These are phyloP conservation scores for Varanus komodoensis DNA, from an alignment of 2,113 vertebrate genomes.

Conservation along the genomic window DNA sequence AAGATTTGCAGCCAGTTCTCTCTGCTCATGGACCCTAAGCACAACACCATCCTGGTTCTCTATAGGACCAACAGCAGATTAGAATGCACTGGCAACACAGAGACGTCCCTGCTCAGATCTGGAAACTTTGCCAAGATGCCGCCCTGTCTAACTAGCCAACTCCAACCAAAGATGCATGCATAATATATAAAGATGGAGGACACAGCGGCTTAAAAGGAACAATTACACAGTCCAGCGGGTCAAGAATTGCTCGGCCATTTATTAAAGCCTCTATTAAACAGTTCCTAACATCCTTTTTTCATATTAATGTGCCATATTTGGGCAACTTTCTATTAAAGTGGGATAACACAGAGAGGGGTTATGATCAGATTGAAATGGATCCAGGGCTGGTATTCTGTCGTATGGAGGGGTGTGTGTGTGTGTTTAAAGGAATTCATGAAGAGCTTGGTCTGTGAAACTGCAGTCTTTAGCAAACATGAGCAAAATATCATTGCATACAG, in stretches of 20 bases:
- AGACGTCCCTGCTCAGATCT: neutral
- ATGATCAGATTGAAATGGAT: neutral
- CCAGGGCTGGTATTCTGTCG: slow-evolving; percentile 2
- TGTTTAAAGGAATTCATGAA: neutral
- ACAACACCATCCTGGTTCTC: neutral
- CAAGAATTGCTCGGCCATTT: neutral
- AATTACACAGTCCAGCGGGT: neutral
- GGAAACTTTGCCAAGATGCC: too few relatives aligned
- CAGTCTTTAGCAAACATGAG: neutral
- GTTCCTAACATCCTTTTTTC: neutral
- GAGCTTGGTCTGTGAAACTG: neutral
- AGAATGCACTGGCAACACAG: neutral
- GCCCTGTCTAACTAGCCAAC: neutral
- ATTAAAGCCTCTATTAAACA: neutral
- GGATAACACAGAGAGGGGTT: neutral
- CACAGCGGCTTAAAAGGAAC: neutral
- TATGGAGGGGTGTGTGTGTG: neutral
- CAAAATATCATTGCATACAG: neutral
- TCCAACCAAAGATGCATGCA: neutral
- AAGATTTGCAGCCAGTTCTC: too few relatives aligned
- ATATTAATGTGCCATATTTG: neutral
- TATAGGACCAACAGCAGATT: neutral
- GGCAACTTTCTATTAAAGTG: neutral
- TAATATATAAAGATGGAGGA: neutral
- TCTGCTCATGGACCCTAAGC: too few relatives aligned